These are phyloP conservation scores for Isichthys henryi DNA, from an alignment of 2,113 vertebrate genomes.

Conservation along the genomic window DNA sequence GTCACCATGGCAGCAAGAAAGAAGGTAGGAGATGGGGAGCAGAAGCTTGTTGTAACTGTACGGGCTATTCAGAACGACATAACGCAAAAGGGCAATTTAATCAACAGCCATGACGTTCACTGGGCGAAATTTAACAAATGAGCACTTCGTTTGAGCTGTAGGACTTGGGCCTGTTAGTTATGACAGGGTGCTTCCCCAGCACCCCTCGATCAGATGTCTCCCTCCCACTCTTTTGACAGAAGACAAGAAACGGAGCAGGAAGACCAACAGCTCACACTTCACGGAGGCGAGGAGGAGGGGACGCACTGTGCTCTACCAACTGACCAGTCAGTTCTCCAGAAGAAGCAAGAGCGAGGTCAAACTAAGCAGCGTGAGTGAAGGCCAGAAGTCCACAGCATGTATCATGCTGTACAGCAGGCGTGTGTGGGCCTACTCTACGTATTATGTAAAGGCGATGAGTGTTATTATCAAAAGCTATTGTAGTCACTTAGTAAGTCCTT, in stretches of 20 bases:
- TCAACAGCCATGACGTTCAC: background rate
- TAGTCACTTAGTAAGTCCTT: background rate
- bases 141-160: background rate
- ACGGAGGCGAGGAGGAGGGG: constrained; percentile 62
- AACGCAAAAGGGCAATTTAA: background rate
- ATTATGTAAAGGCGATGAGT: background rate
- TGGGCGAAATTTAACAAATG: background rate
- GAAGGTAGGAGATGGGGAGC: constrained; percentile 58
- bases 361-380: constrained; percentile 69
- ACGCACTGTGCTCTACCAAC: constrained; percentile 61
- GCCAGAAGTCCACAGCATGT: background rate
- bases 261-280: constrained; percentile 54
- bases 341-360: constrained; percentile 63
- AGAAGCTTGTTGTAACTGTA: background rate
- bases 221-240: constrained; percentile 31
- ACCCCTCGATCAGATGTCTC: background rate
- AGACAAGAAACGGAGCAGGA: constrained; percentile 59
- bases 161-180: background rate
- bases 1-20: constrained; percentile 44
- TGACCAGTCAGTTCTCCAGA: constrained; percentile 69
- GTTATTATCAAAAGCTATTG: background rate
- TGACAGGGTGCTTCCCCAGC: background rate
- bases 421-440: background rate
- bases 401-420: background rate
- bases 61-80: background rate